Evolutionary conservation across 1,140 invertebrate genomes (phyloP).

Genomic region (Scaptodrosophila lebanonensis): DNA sequence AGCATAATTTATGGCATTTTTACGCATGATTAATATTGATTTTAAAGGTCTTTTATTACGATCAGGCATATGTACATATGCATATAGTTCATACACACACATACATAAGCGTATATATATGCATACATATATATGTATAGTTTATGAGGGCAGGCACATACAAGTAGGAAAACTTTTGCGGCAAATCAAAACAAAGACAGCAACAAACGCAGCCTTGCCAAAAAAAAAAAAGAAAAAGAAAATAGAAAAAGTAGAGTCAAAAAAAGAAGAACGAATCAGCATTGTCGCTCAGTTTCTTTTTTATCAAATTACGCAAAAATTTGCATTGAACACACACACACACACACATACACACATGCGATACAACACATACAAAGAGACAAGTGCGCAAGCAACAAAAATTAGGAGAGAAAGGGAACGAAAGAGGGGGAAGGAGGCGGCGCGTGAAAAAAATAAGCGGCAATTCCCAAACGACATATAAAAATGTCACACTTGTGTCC

Average conservation of each 20-base stretch:
- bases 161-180: no score
- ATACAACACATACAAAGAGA: no score
- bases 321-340: no score
- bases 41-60: constrained; percentile 60
- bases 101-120: constrained; percentile 6
- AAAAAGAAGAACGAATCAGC: constrained; percentile 29
- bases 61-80: background rate
- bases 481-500: constrained; percentile 22
- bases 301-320: constrained; percentile 28
- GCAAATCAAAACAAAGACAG: constrained; percentile 1
- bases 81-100: background rate
- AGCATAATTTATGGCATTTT: constrained; percentile 67
- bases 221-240: constrained; percentile 18
- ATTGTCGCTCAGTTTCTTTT: constrained; percentile 1
- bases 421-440: background rate
- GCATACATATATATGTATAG: background rate
- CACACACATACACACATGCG: no score
- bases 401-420: background rate
- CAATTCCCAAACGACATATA: background rate
- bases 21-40: constrained; percentile 75
- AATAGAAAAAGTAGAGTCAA: constrained; percentile 5
- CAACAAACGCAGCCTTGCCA: constrained; percentile 18
- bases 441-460: background rate
- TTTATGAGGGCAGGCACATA: no score
- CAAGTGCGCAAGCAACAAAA: no score